Evolutionary conservation across 2,888 invertebrate species (phyloP).

Genomic region (Tenodera sinensis): DNA sequence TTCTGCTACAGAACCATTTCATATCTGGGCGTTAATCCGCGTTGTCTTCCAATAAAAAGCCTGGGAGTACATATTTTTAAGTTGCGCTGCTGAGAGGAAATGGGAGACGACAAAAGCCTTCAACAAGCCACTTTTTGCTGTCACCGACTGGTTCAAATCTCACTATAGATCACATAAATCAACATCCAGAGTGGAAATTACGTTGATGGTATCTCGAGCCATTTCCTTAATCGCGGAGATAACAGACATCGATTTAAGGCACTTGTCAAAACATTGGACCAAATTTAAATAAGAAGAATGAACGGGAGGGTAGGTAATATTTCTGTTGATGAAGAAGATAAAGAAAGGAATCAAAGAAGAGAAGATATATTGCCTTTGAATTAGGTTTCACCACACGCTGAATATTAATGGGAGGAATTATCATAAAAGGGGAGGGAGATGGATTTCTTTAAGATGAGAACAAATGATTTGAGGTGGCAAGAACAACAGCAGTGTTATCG

Average conservation of each 20-base stretch:
- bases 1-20: no score
- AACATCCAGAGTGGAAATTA: neutral
- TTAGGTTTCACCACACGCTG: neutral
- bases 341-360: neutral
- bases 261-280: neutral
- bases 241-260: neutral
- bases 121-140: neutral
- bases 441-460: neutral
- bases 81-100: no score
- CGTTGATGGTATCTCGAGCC: neutral
- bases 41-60: no score
- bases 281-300: neutral
- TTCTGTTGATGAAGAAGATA: neutral
- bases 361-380: neutral
- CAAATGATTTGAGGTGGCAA: neutral
- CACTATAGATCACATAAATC: neutral
- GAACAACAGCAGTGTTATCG: neutral
- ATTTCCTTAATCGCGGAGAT: neutral
- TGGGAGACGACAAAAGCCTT: neutral
- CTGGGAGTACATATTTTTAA: no score
- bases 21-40: no score
- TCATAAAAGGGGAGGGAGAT: neutral
- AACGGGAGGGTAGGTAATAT: neutral
- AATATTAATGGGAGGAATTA: neutral
- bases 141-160: neutral